Percentiles rank a stretch among this genome's conserved stretches.
These are phyloP conservation scores for Lagodon rhomboides DNA, from an alignment of 2,797 vertebrate species.

Conservation along the genomic window DNA sequence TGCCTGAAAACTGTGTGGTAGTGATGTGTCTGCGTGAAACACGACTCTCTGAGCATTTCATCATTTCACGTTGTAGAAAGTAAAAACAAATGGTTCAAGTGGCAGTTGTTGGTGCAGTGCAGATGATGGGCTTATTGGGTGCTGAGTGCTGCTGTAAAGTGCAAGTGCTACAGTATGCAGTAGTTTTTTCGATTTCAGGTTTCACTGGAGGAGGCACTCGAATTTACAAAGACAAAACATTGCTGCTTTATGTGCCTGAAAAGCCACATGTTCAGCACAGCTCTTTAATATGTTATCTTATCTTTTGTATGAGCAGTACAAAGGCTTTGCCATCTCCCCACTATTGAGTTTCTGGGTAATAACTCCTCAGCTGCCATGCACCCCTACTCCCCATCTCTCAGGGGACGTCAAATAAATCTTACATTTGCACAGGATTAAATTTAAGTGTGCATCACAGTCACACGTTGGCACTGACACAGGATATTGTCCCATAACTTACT, in stretches of 20 bases:
- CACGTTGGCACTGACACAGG: slow-evolving; percentile 7
- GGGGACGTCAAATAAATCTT: slow-evolving; percentile 31
- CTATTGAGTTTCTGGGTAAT: slow-evolving; percentile 39
- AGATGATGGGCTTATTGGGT: slow-evolving; percentile 9
- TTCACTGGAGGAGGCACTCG: slow-evolving; percentile 11
- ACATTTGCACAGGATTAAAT: slow-evolving; percentile 35
- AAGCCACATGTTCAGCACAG: slow-evolving; percentile 35
- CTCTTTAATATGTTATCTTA: no score
- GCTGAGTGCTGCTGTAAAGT: slow-evolving; percentile 19
- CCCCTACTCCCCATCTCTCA: slow-evolving; percentile 10
- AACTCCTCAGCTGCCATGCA: slow-evolving; percentile 27
- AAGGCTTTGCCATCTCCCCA: slow-evolving; percentile 18
- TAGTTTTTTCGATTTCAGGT: slow-evolving; percentile 25
- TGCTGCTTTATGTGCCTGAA: slow-evolving; percentile 41
- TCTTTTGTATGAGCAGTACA: slow-evolving; percentile 30
- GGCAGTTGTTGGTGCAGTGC: slow-evolving; percentile 6
- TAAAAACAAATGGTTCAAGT: slow-evolving; percentile 43
- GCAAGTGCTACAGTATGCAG: slow-evolving; percentile 2
- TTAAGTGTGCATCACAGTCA: slow-evolving; percentile 10
- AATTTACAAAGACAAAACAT: slow-evolving; percentile 16
- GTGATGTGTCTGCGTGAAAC: slow-evolving; percentile 20
- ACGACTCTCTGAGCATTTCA: slow-evolving; percentile 35
- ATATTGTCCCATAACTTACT: slow-evolving; percentile 20
- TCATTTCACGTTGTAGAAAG: slow-evolving; percentile 28
- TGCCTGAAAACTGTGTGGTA: slow-evolving; percentile 30